These are phyloP conservation scores for Plagodis dolabraria DNA, from an alignment of 2,888 invertebrate species.

Conservation along the genomic window DNA sequence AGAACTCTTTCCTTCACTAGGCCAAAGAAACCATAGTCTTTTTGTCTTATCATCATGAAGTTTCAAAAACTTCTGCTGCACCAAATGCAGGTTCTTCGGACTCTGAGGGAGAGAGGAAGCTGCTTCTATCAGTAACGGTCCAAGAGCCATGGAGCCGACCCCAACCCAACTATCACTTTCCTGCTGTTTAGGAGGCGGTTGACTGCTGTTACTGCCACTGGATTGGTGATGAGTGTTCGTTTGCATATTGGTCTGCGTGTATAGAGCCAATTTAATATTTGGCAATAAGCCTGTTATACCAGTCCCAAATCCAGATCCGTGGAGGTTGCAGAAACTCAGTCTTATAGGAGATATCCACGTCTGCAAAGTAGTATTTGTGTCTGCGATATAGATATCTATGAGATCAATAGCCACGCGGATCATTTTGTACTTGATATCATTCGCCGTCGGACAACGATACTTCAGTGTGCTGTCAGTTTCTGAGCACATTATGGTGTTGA, in stretches of 20 bases:
- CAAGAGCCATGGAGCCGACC: conserved; percentile 95
- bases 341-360: conserved; percentile 95
- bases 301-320: conserved; percentile 95
- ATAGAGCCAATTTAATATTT: conserved; percentile 86
- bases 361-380: conserved; percentile 94
- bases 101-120: conserved; percentile 92
- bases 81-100: conserved; percentile 90
- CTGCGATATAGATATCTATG: conserved; percentile 95
- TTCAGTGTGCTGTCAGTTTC: conserved; percentile 88
- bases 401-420: conserved; percentile 94
- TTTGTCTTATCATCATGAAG: conserved; percentile 93
- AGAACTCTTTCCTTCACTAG: conserved; percentile 87
- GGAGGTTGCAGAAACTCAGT: conserved; percentile 96
- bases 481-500: conserved; percentile 87
- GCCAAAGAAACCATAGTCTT: conserved; percentile 98
- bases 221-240: conserved; percentile 81
- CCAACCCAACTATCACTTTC: conserved; percentile 94
- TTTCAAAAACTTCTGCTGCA: conserved; percentile 93
- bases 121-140: conserved; percentile 95
- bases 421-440: conserved; percentile 97
- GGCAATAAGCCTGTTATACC: conserved; percentile 95
- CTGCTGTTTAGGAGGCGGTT: conserved; percentile 57
- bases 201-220: conserved; percentile 71
- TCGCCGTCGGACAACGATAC: conserved; percentile 91
- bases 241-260: conserved; percentile 88